Conservation (phyloP, 2,797 vertebrate species). For the Lophotriccus pileatus region DNA sequence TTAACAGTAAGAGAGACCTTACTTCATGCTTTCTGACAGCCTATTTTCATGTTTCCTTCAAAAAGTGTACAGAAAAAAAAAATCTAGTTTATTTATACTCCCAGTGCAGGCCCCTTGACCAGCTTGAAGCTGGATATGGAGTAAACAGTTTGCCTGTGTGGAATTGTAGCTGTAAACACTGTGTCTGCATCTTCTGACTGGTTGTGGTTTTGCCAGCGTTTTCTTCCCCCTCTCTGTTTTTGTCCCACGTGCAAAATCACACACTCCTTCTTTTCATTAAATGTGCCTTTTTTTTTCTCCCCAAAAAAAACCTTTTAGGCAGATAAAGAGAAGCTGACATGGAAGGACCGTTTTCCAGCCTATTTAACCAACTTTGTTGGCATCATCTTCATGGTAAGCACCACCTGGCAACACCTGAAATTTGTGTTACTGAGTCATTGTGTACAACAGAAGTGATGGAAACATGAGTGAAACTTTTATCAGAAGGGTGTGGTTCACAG, state of each 20-base stretch:
- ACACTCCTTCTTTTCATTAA: background rate
- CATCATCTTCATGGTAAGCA: conserved; percentile 91
- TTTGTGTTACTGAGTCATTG: background rate
- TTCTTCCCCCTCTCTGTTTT: background rate
- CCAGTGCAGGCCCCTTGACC: background rate
- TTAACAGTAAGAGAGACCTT: background rate
- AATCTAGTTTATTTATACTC: background rate
- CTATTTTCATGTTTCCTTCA: conserved; percentile 16
- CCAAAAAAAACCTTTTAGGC: conserved; percentile 70
- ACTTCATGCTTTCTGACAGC: background rate
- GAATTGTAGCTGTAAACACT: conserved; percentile 29
- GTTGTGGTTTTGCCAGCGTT: background rate
- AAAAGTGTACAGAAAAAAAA: background rate
- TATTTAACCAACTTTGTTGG: conserved; percentile 85
- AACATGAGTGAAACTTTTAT: background rate
- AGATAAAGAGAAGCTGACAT: conserved; percentile 92
- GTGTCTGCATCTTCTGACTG: background rate
- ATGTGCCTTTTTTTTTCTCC: background rate
- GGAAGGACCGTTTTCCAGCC: conserved; percentile 90
- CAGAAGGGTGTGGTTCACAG: background rate
- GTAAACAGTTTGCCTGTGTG: background rate
- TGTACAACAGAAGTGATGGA: background rate
- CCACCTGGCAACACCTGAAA: background rate
- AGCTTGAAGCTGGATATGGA: background rate
- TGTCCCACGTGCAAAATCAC: background rate